Base-by-base conservation (phyloP, 1,140 invertebrate species). In the Aphelinus atriplicis region DNA sequence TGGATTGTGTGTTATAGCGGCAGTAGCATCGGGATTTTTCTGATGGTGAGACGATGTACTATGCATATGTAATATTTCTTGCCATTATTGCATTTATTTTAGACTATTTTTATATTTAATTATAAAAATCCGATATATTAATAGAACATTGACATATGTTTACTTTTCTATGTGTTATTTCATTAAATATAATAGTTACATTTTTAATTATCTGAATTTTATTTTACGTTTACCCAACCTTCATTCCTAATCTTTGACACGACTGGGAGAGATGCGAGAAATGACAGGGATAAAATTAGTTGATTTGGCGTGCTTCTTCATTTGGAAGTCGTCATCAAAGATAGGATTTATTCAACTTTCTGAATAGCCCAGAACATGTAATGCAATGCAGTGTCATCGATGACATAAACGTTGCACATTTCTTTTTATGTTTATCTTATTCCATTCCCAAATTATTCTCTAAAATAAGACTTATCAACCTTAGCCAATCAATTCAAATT, bases 71-170 rank as follows among this genome's bases (percentile, higher is more conserved):
- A 46, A 70, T 51, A 57, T 61, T 70, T 70, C 68, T 70, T 70
- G 68, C 68, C 68, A 70, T 70, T 61, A 2, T 70, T 70, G 58
- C 26, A 58, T 70, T 70, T 70, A 69, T 5, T 66, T 53, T 66
- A 64, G 47, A 50, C 50, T 64, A 48, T 48, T 64, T 64, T 64
- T 50, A 64, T 50, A 50, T 50, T 64, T 62, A 26, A 26, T 26
- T 26, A 26, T 26, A 26, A 26, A 26, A 26, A 26, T 26, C 26
- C 26, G 26, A 26, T 26, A 26, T 26, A 0, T 26, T 26, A 26
- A 26, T 26, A 26, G 26, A 26, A 26, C 26, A 26, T 26, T 26
- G 26, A 51, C 42, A 65, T 65, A 65, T 65, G 51, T 65, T 26
- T 50, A 65, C 47, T 65, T 42, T 65, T 53, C 9, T 65, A 53